Evolutionary conservation across 92 coral and sea anemone species (phyloP), one percentile per base, ranked within the genome.

Genomic region (Parazoanthus swiftii): DNA sequence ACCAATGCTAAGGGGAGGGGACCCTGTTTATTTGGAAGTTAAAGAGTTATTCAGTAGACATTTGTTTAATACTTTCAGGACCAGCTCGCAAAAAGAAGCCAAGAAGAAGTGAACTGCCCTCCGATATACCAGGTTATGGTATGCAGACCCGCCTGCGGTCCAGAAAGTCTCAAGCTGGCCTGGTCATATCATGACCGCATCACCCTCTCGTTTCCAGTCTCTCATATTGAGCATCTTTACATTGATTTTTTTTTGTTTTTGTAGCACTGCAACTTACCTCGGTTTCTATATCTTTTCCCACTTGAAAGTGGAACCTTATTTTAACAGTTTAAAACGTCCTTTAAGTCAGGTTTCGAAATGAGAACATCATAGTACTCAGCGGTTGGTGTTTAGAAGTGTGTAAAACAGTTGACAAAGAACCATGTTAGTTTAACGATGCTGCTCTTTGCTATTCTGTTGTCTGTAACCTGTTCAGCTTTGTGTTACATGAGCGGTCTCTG

Each of bases 101-200:
- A 20, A 90, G 91, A 42, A 81, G 81, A 87, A 90, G 90, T 66
- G 91, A 86, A 58, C 14, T 86, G 39, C 76, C 91, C 66, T 79
- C 89, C 35, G 58, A 77, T 46, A 38, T 68, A 2, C 67, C 54
- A 48, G 63, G 54, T 43, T 51, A 54, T 86, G 88, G 77, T 39
- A 77, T 85, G 72, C 86, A 81, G 87, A 79, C 93, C 11, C 81
- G 88, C 14, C 56, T 85, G 65, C 88, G 95, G 42, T 74, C 95
- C 58, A 86, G 95, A 58, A 91, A 93, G 58, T 93, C 95, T 4
- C 95, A 93, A 80, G 94, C 93, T 43, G 95, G 92, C 33, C 56
- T 82, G 63, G 86, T 82, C 35, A 65, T 82, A 65, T 70, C 76
- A 6, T 82, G 76, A 82, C 37, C 2, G 77, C 77, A 14, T 42